Base-by-base conservation (phyloP, 2,888 invertebrate genomes). In the Amphipyra berbera region DNA sequence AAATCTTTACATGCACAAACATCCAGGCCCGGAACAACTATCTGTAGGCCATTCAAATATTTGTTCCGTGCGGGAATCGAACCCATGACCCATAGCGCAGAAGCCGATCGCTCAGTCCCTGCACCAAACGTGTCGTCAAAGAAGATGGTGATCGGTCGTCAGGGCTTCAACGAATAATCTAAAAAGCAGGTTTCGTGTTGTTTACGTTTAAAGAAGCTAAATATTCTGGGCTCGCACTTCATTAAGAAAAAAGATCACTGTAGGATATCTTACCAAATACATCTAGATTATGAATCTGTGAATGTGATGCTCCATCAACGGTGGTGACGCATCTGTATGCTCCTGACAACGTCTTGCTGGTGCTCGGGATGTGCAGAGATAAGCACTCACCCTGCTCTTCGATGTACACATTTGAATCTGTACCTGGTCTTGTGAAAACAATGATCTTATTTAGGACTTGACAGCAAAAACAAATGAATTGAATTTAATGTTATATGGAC, bases 381-480 rank as follows among this genome's bases (percentile, higher is more conserved):
- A 90, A 49, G 42, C 86, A 84, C 13, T 84, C 71, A 35, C 78
- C 75, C 44, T 81, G 78, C 78, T 82, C 79, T 62, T 89, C 90
- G 55, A 87, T 85, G 80, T 86, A 92, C 47, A 90, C 81, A 61
- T 86, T 89, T 68, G 86, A 79, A 83, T 84, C 84, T 81, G 84
- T 90, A 92, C 89, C 94, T 94, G 89, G 91, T 93, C 94, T 94
- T 94, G 83, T 90, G 78, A 85, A 89, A 93, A 88, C 77, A 93
- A 88, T 87, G 81, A 81, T 85, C 77, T 89, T 68, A 77, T 68
- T 90, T 86, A 88, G 84, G 83, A 80, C 81, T 73, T 69, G 71
- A 56, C 53, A 71, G 65, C 73, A 45, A 61, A 44, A 53, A 44
- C 0, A 42, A 47, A 46, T 57, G 10, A 12, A 40, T 27, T 3